phyloP scores from a whole-genome alignment of 2,113 vertebrate species.

The Oceanites oceanicus region DNA sequence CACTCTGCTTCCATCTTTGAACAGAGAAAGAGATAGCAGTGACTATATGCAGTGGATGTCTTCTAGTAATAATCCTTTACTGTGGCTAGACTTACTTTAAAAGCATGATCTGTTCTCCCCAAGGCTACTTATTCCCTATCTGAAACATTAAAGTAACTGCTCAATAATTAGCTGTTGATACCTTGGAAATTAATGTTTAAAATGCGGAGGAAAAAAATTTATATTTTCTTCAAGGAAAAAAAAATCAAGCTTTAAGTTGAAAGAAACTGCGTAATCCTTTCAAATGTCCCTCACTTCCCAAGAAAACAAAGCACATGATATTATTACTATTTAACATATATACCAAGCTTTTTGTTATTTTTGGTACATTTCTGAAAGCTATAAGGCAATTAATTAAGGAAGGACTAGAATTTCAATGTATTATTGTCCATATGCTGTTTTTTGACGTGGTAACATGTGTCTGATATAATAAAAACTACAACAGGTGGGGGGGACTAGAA shows the following conservation, averaged over 20 bases:
- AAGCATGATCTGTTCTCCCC: conserved; percentile 64
- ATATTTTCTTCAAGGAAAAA: conserved; percentile 50
- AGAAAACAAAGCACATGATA: not conserved
- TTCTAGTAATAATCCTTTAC: conserved; percentile 58
- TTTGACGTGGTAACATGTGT: not conserved
- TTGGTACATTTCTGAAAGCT: conserved; percentile 28
- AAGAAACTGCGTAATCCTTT: conserved; percentile 18
- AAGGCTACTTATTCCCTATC: conserved; percentile 66
- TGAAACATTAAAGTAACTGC: conserved; percentile 68
- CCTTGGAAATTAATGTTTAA: conserved; percentile 74
- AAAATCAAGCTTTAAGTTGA: conserved; percentile 40
- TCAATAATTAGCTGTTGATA: conserved; percentile 75
- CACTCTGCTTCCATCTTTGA: not conserved
- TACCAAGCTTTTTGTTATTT: not conserved
- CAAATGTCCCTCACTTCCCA: not conserved
- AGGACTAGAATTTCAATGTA: conserved; percentile 29
- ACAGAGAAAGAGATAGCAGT: conserved; percentile 12
- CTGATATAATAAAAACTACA: not conserved
- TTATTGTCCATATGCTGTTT: conserved; percentile 9
- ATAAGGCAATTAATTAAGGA: conserved; percentile 55
- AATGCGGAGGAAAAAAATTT: conserved; percentile 43
- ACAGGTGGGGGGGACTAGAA: not conserved
- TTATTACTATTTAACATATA: conserved; percentile 46
- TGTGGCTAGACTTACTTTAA: conserved; percentile 56
- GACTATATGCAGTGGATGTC: conserved; percentile 15